Base-by-base conservation (phyloP, 2,888 invertebrate species). In the Synergus gifuensis region DNA sequence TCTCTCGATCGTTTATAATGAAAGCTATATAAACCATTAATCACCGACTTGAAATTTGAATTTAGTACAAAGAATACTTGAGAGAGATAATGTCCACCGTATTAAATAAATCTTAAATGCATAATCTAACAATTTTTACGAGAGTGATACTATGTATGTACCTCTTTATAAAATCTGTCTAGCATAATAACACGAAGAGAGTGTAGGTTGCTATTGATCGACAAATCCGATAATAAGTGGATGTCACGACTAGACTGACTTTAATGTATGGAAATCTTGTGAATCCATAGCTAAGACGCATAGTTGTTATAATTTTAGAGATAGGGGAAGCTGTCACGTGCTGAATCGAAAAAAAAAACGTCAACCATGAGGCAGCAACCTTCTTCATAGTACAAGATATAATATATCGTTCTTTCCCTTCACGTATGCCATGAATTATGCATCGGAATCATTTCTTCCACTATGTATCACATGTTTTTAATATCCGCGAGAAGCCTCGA, bases 191-290 rank as follows among this genome's bases (percentile, higher is more conserved):
- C n/a, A 40, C 28, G 18, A 18, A 54, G 73, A 28, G 22, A 0
- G n/a, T 73, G 73, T 54, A 54, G 11, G 54, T 73, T 73, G n/a
- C 18, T 73, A 73, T 73, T 40, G 73, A 73, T 73, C 73, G 73
- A 1, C 36, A 36, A 11, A 54, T 73, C n/a, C 54, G n/a, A 11
- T 36, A 54, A 54, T 36, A 54, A 54, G 49, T 73, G 54, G 36
- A 73, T 73, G 54, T n/a, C n/a, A 73, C 49, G 49, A 36, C 16
- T 8, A 73, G 73, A 54, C 73, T 49, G 49, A 73, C 40, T 67
- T n/a, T 79, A 82, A 82, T 82, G 36, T 77, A 83, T 81, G 83
- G 76, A 83, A 80, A 83, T 83, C 81, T 78, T 76, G 62, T 76
- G 77, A 79, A 78, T 78, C 79, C 81, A 40, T n/a, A 16, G 16